phyloP scores from a whole-genome alignment of 2,797 vertebrate genomes.

The Peromyscus nudipes region DNA sequence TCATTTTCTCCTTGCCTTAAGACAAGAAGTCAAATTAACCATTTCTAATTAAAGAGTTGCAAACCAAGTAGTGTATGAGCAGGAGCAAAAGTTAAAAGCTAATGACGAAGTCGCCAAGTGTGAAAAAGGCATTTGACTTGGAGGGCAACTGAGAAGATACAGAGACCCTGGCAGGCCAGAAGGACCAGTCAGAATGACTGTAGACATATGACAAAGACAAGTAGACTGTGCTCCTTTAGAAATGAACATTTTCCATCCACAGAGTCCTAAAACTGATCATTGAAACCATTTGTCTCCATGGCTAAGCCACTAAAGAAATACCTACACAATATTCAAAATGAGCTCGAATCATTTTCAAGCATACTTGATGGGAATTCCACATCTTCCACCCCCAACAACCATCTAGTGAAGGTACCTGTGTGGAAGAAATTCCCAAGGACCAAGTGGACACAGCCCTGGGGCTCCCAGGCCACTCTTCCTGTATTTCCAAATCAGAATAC shows the following conservation, averaged over 20 bases:
- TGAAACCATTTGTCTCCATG: neutral
- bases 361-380: neutral
- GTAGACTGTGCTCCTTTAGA: neutral
- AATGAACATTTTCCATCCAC: constrained; percentile 16
- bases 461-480: neutral
- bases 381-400: neutral
- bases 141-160: constrained; percentile 66
- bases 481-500: constrained; percentile 2
- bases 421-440: neutral
- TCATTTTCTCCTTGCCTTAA: constrained; percentile 85
- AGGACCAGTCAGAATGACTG: constrained; percentile 18
- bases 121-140: constrained; percentile 12
- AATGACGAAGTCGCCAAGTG: constrained; percentile 37
- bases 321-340: neutral
- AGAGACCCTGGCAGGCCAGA: neutral
- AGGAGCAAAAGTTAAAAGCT: constrained; percentile 64
- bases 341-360: constrained; percentile 4
- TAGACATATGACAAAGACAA: neutral
- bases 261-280: constrained; percentile 40
- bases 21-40: constrained; percentile 85
- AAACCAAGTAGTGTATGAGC: constrained; percentile 72
- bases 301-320: neutral
- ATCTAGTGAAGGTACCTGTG: neutral
- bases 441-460: neutral
- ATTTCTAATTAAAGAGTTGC: constrained; percentile 84